These are phyloP conservation scores for Babyrousa celebensis DNA, from an alignment of 2,797 vertebrate genomes.

Conservation along the genomic window DNA sequence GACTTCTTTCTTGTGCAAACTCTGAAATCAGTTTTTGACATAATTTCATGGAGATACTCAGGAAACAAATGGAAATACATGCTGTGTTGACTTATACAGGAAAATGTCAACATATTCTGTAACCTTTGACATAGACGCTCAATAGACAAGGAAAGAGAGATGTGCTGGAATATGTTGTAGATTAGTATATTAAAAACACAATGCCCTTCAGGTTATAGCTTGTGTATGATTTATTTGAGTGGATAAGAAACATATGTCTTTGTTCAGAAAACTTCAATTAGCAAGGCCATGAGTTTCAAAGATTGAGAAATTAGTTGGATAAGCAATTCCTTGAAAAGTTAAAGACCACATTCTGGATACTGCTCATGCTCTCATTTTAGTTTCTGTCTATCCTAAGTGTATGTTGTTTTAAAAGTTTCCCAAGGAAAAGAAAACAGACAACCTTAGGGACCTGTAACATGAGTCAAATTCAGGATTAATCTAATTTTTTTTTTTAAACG, in stretches of 20 bases:
- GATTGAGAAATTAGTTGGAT: constrained; percentile 41
- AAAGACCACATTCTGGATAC: background rate
- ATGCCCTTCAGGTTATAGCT: constrained; percentile 30
- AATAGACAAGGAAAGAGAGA: background rate
- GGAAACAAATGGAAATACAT: constrained; percentile 45
- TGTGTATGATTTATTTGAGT: constrained; percentile 35
- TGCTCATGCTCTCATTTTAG: background rate
- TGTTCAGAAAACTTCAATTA: constrained; percentile 60
- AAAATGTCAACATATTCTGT: constrained; percentile 40
- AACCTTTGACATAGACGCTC: background rate
- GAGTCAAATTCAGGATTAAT: constrained; percentile 47
- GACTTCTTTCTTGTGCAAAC: constrained; percentile 37
- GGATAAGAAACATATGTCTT: constrained; percentile 45
- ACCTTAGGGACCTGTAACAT: background rate
- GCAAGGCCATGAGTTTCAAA: constrained; percentile 34
- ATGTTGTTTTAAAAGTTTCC: constrained; percentile 68
- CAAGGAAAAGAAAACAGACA: constrained; percentile 67
- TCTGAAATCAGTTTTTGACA: constrained; percentile 46
- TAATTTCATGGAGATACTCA: background rate
- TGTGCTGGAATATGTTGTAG: background rate
- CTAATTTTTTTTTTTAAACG: background rate
- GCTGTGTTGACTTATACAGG: background rate
- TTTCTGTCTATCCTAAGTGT: background rate
- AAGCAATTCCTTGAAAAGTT: constrained; percentile 57
- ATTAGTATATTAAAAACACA: constrained; percentile 19